phyloP scores from a whole-genome alignment of 2,888 invertebrate species.

The Chymomyza procnemis region DNA sequence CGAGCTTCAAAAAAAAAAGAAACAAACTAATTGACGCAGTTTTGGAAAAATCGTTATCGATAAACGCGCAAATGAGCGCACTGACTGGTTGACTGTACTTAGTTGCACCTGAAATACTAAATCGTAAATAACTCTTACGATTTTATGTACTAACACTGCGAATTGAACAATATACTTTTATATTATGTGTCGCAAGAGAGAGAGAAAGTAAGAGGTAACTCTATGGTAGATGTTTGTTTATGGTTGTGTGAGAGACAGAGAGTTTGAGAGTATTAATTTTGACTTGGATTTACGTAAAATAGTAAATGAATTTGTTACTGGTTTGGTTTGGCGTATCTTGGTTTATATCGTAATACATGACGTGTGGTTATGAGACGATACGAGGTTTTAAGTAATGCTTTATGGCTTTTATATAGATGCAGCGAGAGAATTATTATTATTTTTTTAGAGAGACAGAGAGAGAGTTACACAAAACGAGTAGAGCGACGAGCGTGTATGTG shows the following conservation, averaged over 20 bases:
- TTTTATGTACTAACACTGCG: background rate
- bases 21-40: background rate
- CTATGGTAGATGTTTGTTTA: background rate
- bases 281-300: background rate
- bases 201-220: slow-evolving; percentile 2
- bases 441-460: background rate
- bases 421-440: slow-evolving; percentile 16
- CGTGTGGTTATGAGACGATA: slow-evolving; percentile 15
- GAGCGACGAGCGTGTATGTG: slow-evolving; percentile 38
- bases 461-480: slow-evolving; percentile 52
- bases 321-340: slow-evolving; percentile 14
- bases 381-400: slow-evolving; percentile 26
- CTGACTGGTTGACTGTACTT: background rate
- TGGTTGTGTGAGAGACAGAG: slow-evolving; percentile 1
- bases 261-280: background rate
- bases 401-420: slow-evolving; percentile 46
- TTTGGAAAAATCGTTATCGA: background rate
- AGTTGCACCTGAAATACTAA: background rate
- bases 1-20: background rate
- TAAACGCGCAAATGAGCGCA: background rate
- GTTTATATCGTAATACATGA: slow-evolving; percentile 34
- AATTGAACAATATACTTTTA: background rate
- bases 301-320: background rate
- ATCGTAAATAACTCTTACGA: background rate
- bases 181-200: background rate